These are phyloP conservation scores for Drosophila tristis DNA, from an alignment of 1,140 invertebrate species.

Conservation along the genomic window DNA sequence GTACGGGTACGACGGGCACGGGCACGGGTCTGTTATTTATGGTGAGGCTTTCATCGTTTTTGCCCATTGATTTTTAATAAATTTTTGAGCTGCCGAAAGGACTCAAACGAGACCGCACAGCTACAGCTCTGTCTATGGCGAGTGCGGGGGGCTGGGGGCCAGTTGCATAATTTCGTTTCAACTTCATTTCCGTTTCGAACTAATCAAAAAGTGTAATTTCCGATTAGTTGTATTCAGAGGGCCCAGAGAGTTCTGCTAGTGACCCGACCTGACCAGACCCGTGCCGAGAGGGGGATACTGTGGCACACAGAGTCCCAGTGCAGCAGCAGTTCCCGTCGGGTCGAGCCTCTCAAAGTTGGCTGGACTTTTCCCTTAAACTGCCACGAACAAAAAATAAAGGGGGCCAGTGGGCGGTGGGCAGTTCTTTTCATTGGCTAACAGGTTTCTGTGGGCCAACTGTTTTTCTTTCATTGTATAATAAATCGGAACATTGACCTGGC, in stretches of 20 bases:
- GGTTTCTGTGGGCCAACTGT: conserved; percentile 6
- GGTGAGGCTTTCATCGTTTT: conserved; percentile 33
- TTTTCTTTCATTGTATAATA: conserved; percentile 64
- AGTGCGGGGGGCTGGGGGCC: neutral
- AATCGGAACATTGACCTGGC: conserved; percentile 73
- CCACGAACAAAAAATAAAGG: conserved; percentile 13
- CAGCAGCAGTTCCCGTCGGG: conserved; percentile 14
- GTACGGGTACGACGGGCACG: too few relatives aligned
- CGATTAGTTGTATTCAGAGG: conserved; percentile 77
- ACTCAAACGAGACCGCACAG: conserved; percentile 50
- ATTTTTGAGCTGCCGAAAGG: conserved; percentile 63
- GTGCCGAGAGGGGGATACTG: conserved; percentile 6
- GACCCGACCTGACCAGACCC: too few relatives aligned
- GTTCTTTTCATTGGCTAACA: conserved; percentile 9
- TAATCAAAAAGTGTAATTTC: conserved; percentile 83
- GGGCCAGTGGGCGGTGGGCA: neutral
- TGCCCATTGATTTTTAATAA: conserved; percentile 78
- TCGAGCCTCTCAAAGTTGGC: conserved; percentile 25
- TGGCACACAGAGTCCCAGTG: conserved; percentile 16
- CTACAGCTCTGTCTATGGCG: conserved; percentile 4
- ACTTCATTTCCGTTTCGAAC: conserved; percentile 82
- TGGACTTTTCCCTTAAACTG: conserved; percentile 30
- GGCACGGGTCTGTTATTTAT: conserved; percentile 63
- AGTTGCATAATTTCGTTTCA: conserved; percentile 79
- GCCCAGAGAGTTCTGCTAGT: conserved; percentile 8